phyloP scores from a whole-genome alignment of 1,140 invertebrate genomes.

The Myzus persicae region DNA sequence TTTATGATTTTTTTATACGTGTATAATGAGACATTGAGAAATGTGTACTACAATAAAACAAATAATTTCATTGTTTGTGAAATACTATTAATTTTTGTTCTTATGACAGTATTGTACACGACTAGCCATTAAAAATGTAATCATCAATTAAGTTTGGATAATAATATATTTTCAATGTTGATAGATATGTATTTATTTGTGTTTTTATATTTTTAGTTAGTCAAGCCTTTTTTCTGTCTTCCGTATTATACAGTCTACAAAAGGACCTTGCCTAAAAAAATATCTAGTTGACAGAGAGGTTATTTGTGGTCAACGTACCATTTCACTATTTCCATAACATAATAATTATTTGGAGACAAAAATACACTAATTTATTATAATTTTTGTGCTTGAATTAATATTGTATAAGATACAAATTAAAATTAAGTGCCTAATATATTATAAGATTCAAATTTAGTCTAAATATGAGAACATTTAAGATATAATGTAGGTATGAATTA shows the following conservation, averaged over 20 bases:
- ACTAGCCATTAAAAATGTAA: neutral
- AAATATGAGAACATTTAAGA: neutral
- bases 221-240: neutral
- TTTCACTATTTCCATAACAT: neutral
- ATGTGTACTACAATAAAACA: neutral
- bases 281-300: neutral
- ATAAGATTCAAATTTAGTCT: neutral
- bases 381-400: neutral
- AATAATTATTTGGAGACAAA: neutral
- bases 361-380: neutral
- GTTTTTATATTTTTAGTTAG: neutral
- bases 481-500: neutral
- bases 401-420: neutral
- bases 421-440: neutral
- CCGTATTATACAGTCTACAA: neutral
- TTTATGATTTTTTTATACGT: neutral
- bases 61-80: neutral
- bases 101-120: neutral
- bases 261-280: neutral
- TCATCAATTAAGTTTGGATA: neutral
- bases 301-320: neutral
- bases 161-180: slow-evolving; percentile 4
- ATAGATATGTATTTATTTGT: neutral
- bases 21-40: neutral
- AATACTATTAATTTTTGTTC: neutral